phyloP scores from a whole-genome alignment of 1,140 invertebrate genomes.

The Rhyacophila brunnea region DNA sequence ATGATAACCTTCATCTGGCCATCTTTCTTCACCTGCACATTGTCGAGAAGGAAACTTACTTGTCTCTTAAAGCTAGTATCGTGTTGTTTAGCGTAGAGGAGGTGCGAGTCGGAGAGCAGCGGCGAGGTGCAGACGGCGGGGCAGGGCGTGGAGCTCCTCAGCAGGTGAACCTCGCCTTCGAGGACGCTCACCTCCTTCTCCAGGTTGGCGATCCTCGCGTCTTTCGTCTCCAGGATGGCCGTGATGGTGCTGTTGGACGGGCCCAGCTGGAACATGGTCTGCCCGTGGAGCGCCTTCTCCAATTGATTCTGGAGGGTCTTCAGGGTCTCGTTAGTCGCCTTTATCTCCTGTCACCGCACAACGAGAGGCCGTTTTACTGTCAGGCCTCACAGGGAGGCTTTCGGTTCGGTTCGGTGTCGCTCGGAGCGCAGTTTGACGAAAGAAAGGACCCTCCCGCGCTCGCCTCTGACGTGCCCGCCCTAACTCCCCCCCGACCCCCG shows the following conservation, averaged over 20 bases:
- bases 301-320: constrained; percentile 74
- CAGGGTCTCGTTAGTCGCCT: constrained; percentile 76
- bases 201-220: constrained; percentile 78
- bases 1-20: constrained; percentile 53
- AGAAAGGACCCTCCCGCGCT: constrained; percentile 23
- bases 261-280: constrained; percentile 60
- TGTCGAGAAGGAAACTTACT: constrained; percentile 80
- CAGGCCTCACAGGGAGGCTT: constrained; percentile 13
- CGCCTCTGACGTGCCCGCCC: constrained; percentile 26
- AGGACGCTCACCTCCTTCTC: constrained; percentile 78
- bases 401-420: background rate
- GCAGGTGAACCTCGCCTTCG: constrained; percentile 60
- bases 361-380: background rate
- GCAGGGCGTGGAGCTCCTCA: constrained; percentile 51
- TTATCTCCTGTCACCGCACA: constrained; percentile 63
- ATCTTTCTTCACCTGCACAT: constrained; percentile 71
- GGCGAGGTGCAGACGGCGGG: constrained; percentile 53
- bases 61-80: constrained; percentile 69
- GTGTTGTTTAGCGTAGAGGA: constrained; percentile 60
- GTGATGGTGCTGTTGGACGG: constrained; percentile 71
- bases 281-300: constrained; percentile 69
- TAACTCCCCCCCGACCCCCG: constrained; percentile 43
- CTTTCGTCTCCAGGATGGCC: constrained; percentile 79
- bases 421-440: constrained; percentile 32
- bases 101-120: constrained; percentile 47